Base-by-base conservation (phyloP, 2,113 vertebrate genomes). In the Chaetodon trifascialis region DNA sequence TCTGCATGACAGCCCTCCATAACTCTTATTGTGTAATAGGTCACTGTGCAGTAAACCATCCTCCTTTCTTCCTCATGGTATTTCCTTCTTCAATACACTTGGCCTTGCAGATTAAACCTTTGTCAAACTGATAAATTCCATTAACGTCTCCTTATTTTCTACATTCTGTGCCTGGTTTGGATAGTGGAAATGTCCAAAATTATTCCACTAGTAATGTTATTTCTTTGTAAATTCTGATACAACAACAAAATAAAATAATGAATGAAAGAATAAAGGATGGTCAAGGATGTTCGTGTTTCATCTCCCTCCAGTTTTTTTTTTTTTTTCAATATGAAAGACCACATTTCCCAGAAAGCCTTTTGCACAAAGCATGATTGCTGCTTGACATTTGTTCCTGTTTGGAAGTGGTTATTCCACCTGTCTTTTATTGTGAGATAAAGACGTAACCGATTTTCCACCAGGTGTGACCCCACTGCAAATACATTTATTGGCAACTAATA, bases 31-130 rank as follows among this genome's bases (percentile, higher is more conserved):
- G 25, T 73, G 54, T 73, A n/a, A 73, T 1, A 25, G 5, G 10
- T 60, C 55, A 69, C 49, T 21, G 23, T 14, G n/a, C 38, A 76
- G 42, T 80, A 49, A 73, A 67, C n/a, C 34, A 52, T 60, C 15
- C 46, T 25, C 14, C 54, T 51, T 60, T 52, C 34, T 42, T 67
- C 23, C 46, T 52, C 46, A 2, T 68, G 16, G 11, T 76, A 40
- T 58, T 30, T 49, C 19, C 56, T 46, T 34, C 1, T 34, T 54
- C 7, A 52, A 0, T 75, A 36, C 11, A 58, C 25, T 69, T 82
- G 25, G 17, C 63, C 55, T 68, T 60, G 12, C 15, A 55, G 23
- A 46, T 63, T 34, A 46, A 34, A 42, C 21, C 10, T 71, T 23
- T 54, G 47, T 17, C 49, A 56, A 16, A 71, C 8, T 42, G 16